Base-by-base conservation (phyloP, 2,113 vertebrate genomes). In the Apodemus sylvaticus region DNA sequence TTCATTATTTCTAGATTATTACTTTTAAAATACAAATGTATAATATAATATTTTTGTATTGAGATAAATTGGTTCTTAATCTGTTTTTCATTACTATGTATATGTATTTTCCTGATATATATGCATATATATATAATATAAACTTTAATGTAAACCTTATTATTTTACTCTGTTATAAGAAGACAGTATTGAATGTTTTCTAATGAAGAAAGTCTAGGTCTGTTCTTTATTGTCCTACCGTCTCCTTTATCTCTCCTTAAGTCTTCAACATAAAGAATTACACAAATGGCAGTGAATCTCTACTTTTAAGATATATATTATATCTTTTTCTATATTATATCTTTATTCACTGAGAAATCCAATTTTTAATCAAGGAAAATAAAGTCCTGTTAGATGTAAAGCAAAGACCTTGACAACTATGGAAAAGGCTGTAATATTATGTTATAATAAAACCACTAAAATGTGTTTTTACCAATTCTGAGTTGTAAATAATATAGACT, bases 281-380 rank as follows among this genome's bases (percentile, higher is more conserved):
- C 10, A 73, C 24, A 92, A 88, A 86, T 42, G 51, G 58, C 3
- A 89, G 2, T 68, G 24, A 79, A 79, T 34, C 24, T 34, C n/a
- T 0, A 7, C 58, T 64, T 31, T n/a, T 85, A 4, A 79, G 9
- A 71, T 55, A n/a, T n/a, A n/a, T n/a, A n/a, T n/a, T n/a, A n/a
- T n/a, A n/a, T n/a, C n/a, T n/a, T n/a, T n/a, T n/a, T n/a, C 0
- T 29, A 0, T 17, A 29, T 60, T 22, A 39, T 20, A 36, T 31
- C 3, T 76, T 85, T 55, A 66, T 26, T 64, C 22, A 16, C 48
- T 16, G 86, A 79, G 86, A 62, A 24, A 81, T 34, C 24, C 58
- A 19, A 24, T 62, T 1, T 36, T 87, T 16, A n/a, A 68, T n/a
- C 22, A 58, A 81, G 14, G 7, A 87, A 36, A 81, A n/a, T 55